These are phyloP conservation scores for Euphonia xanthogaster DNA, from an alignment of 2,797 vertebrate genomes.

Conservation along the genomic window DNA sequence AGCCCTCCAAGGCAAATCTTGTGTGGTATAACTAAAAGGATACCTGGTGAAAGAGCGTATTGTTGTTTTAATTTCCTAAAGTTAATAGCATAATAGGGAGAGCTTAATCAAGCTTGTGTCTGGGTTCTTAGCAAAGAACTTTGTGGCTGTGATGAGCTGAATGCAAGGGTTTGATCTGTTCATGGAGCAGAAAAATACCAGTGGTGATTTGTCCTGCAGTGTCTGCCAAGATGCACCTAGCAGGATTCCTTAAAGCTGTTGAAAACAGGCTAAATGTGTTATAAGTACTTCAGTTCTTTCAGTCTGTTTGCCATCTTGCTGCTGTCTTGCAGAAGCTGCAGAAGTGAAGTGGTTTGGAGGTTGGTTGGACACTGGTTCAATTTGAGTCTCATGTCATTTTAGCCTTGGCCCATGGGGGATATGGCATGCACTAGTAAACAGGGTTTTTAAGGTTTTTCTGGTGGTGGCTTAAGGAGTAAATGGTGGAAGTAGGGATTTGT, in stretches of 20 bases:
- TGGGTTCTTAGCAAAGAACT: background rate
- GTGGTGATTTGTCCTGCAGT: background rate
- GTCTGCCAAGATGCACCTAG: background rate
- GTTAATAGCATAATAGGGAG: background rate
- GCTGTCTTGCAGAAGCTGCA: background rate
- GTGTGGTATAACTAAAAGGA: background rate
- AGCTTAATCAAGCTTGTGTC: background rate
- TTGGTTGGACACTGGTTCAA: background rate
- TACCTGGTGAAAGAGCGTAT: background rate
- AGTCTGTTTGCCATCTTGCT: background rate
- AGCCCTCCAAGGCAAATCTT: background rate
- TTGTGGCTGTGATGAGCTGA: background rate
- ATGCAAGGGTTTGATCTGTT: background rate
- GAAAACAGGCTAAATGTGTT: background rate
- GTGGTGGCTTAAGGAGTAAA: background rate
- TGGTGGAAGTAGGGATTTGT: background rate
- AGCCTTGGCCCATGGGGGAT: background rate
- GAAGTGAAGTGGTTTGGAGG: background rate
- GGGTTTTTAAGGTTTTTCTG: background rate
- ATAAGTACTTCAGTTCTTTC: background rate
- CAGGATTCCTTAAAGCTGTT: background rate
- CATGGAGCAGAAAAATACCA: background rate
- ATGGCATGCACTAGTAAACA: background rate
- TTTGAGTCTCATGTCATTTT: background rate
- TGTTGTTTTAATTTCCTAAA: conserved; percentile 12